phyloP scores from a whole-genome alignment of 2,888 invertebrate genomes.

The Panopea generosa region DNA sequence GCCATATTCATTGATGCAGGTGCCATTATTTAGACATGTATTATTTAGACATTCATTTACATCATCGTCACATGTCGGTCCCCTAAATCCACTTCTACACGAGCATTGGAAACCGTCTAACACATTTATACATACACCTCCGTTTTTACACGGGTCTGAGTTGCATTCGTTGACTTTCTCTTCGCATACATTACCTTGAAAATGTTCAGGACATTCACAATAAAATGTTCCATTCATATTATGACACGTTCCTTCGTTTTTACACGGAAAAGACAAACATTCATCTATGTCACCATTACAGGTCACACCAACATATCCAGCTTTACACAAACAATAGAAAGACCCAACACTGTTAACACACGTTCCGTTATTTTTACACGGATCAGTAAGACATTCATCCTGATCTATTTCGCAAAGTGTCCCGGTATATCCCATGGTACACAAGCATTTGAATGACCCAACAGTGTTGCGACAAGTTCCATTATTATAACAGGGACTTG shows the following conservation, averaged over 20 bases:
- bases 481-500: constrained; percentile 53
- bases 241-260: constrained; percentile 53
- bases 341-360: constrained; percentile 63
- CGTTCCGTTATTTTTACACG: constrained; percentile 63
- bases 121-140: too few relatives aligned
- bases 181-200: too few relatives aligned
- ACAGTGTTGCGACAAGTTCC: too few relatives aligned
- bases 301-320: constrained; percentile 47
- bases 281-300: constrained; percentile 54
- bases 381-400: constrained; percentile 55
- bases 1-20: too few relatives aligned
- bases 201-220: too few relatives aligned
- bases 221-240: constrained; percentile 36
- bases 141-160: too few relatives aligned
- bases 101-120: too few relatives aligned
- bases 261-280: constrained; percentile 15
- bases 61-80: too few relatives aligned
- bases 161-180: too few relatives aligned
- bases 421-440: constrained; percentile 60
- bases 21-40: too few relatives aligned
- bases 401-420: constrained; percentile 55
- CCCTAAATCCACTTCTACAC: too few relatives aligned
- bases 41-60: too few relatives aligned
- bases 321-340: constrained; percentile 61
- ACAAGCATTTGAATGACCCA: constrained; percentile 33